Base-by-base conservation (phyloP, 2,888 invertebrate genomes). In the Strigamia maritima region DNA sequence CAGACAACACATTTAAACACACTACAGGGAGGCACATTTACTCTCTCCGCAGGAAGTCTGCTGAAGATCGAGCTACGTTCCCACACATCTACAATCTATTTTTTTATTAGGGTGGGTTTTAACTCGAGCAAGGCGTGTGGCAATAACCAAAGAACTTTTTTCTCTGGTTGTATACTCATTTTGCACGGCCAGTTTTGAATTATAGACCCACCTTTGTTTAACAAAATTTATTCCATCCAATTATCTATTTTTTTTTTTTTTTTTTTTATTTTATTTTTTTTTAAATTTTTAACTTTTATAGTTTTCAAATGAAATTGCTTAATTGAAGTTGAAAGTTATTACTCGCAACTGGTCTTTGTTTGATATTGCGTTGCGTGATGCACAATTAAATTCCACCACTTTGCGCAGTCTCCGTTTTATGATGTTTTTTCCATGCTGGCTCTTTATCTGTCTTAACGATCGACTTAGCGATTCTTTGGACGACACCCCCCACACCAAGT, bases 1-100 rank as follows among this genome's bases (percentile, higher is more conserved):
- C 70, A 26, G 70, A 70, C 70, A 70, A 70, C 70, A 28, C 70
- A 70, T 70, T 70, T 70, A 70, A 70, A 70, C 70, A 7, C 70
- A 70, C 70, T 70, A 70, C 26, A 16, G 70, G 24, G 70, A 26
- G 26, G n/a, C 70, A 28, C 26, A 26, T 70, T 26, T 26, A 16
- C 28, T 7, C 60, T 24, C 70, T 28, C 70, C 6, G 28, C 70
- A 28, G 70, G 70, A 14, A 28, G 70, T 70, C 70, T 65, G 22
- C 12, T 28, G 70, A 70, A 28, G 70, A 70, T 28, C 26, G 28
- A 70, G 14, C 28, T 16, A 16, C 70, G 28, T 70, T 70, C 70
- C 70, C 70, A 70, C 70, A 70, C 70, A 70, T 28, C 60, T 65
- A 70, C 28, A 70, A 70, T 70, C 70, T 12, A 70, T 70, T 70